These are phyloP conservation scores for Tetheella fluctuosa DNA, from an alignment of 2,888 invertebrate genomes.

Conservation along the genomic window DNA sequence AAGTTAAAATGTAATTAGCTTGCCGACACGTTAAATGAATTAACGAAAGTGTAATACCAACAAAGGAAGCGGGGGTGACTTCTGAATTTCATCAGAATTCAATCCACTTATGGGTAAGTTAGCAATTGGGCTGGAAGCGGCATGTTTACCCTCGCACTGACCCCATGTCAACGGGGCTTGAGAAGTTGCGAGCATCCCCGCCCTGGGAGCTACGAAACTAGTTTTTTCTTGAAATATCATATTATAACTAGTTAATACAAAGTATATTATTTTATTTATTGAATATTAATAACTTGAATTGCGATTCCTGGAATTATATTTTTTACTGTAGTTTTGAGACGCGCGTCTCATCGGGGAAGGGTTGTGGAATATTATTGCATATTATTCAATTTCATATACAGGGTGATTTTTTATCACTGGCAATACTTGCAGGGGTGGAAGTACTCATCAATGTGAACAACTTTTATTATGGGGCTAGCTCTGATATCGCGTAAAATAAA, in stretches of 20 bases:
- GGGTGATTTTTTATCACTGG: no score
- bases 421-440: no score
- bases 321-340: no score
- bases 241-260: not conserved
- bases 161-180: constrained; percentile 62
- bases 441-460: no score
- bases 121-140: constrained; percentile 63
- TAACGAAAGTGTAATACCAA: constrained; percentile 30
- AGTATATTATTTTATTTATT: no score
- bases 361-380: no score
- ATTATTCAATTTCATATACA: no score
- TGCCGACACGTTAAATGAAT: constrained; percentile 21
- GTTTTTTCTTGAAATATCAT: constrained; percentile 27
- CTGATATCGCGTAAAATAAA: no score
- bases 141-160: constrained; percentile 67
- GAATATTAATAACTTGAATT: no score
- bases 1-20: constrained; percentile 3
- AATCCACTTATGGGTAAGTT: constrained; percentile 73
- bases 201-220: constrained; percentile 46
- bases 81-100: constrained; percentile 55
- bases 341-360: no score
- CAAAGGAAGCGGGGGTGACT: constrained; percentile 37
- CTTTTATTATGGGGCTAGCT: no score
- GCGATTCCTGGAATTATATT: no score
- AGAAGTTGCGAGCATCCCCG: constrained; percentile 51